phyloP scores from a whole-genome alignment of 2,888 invertebrate genomes.

The Blastobasis adustella region DNA sequence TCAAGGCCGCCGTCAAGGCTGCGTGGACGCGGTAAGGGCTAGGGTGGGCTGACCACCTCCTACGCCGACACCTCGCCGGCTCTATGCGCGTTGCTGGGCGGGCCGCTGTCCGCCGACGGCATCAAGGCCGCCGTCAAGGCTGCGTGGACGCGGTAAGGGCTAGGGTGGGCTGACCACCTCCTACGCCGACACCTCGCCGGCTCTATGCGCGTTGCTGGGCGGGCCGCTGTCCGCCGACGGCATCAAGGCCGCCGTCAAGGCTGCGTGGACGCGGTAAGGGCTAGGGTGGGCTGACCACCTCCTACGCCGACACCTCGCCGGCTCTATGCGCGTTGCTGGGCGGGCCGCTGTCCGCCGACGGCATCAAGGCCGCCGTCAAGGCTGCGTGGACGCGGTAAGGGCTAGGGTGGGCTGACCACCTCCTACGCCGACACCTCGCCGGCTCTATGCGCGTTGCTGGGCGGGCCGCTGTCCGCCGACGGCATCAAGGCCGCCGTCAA shows the following conservation, averaged over 20 bases:
- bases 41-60: conserved; percentile 86
- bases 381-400: too few species aligned
- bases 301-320: conserved; percentile 95
- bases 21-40: too few species aligned
- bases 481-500: conserved; percentile 67
- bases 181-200: conserved; percentile 95
- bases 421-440: conserved; percentile 97
- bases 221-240: conserved; percentile 84
- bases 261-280: too few species aligned
- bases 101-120: conserved; percentile 82
- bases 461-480: conserved; percentile 86
- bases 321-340: conserved; percentile 88
- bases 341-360: conserved; percentile 84
- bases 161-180: conserved; percentile 86
- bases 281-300: conserved; percentile 83
- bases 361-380: conserved; percentile 66
- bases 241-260: conserved; percentile 64
- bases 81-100: conserved; percentile 86
- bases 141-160: too few species aligned
- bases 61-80: conserved; percentile 96
- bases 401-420: conserved; percentile 80
- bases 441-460: conserved; percentile 86
- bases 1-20: conserved; percentile 56
- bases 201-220: conserved; percentile 86
- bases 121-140: conserved; percentile 64